Evolutionary conservation across 2,888 invertebrate genomes (phyloP), one percentile per base, ranked within the genome.

Genomic region (Tuberolachnus salignus): DNA sequence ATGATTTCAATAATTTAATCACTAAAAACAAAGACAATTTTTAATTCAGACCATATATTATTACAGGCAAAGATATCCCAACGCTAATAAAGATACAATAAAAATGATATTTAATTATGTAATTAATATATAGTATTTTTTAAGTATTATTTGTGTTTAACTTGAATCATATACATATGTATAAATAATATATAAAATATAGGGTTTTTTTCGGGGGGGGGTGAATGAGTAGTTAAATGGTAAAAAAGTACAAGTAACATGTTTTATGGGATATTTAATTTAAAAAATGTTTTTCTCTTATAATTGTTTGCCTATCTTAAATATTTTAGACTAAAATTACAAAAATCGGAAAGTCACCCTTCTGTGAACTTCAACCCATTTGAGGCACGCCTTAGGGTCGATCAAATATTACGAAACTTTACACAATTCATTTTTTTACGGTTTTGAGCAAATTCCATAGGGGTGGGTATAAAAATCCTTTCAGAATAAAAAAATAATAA

Each of bases 1-100:
- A 21, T 23, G 21, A 57, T 57, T 57, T 13, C 14, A 57, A 57
- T 21, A 57, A 57, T 57, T 57, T 57, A 57, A 57, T 57, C 21
- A 57, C 57, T 57, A 57, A 57, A 6, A 57, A 57, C 57, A 14
- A 57, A 13, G 23, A 57, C 57, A 23, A 57, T 57, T 57, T 57
- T 57, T 57, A 57, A 4, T 57, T 4, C 57, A 57, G 23, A 57
- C 57, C 57, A 57, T 57, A 55, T 19, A 55, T 55, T n/a, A 55
- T 55, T 55, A 55, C 53, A 0, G 21, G 53, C 0, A 21, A 55
- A 55, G 2, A 21, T 55, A 21, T 55, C n/a, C 21, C 10, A 21
- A 55, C 19, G 21, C 21, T 21, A 55, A 55, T 10, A 55, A 55
- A 55, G 0, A 21, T 19, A 55, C 53, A 55, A n/a, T 21, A 55